Evolutionary conservation across 2,888 invertebrate genomes (phyloP), one percentile per base, ranked within the genome.

Genomic region (Scaptomyza polygonia): DNA sequence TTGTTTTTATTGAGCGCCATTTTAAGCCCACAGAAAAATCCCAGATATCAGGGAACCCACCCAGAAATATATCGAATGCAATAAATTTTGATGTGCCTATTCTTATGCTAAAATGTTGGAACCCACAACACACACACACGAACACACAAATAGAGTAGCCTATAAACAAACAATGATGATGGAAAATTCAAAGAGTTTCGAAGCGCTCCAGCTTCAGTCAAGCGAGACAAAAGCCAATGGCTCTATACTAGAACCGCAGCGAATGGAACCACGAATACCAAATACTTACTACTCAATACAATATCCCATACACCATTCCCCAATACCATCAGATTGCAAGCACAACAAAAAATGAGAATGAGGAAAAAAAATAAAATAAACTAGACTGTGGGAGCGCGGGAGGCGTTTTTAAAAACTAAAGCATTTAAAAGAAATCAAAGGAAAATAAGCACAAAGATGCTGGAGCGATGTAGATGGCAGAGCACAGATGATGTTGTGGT

Each of bases 381-480:
- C 47, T 18, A 67, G 65, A 84, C 84, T 82, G 86, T 82, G 81
- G 63, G 81, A 83, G 82, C 82, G 82, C 82, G 82, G 82, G 79
- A 83, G 88, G 82, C 88, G 85, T 70, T 81, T 79, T 83, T 43
- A 73, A 67, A 80, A 74, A 78, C 34, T 72, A 58, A 79, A 79
- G 67, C 83, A 86, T 80, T 81, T 85, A 81, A 85, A 78, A 67
- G 72, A 85, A 86, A 84, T 74, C 75, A 70, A 74, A 72, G 69
- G 67, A 82, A 67, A 78, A 63, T 51, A 68, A 72, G 73, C 67
- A 52, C 55, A 67, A 57, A 68, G 79, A 79, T 79, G 75, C 77
- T 77, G 77, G 43, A 65, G 61, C 57, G 58, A 65, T 59, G 63
- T 57, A 61, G 74, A 70, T 61, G 58, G 54, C 53, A 56, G 55